Base-by-base conservation (phyloP, 2,888 invertebrate genomes). In the Atrina japonica region DNA sequence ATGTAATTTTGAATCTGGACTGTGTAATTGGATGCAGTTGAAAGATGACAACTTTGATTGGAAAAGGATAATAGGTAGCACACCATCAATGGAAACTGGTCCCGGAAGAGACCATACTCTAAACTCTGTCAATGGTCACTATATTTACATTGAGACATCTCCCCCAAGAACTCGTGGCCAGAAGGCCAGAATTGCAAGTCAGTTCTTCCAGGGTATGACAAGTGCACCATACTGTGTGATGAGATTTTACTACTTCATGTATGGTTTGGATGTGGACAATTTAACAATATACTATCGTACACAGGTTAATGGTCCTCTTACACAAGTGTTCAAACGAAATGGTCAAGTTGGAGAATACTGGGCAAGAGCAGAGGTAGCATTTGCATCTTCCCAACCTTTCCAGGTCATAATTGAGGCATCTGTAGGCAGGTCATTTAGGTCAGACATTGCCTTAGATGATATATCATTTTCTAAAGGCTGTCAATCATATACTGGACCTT, bases 401-500 rank as follows among this genome's bases (percentile, higher is more conserved):
- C 85, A 88, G 70, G 75, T 89, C 6, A 78, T 88, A 5, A 79
- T 89, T 59, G 88, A 88, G 56, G 87, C 79, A 45, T 77, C 73
- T 11, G 83, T 85, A 23, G 86, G 87, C 9, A 65, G 73, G n/a
- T 74, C 80, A 53, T 75, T 68, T 56, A 68, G 75, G 30, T 81
- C 84, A 49, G 84, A 86, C 53, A 87, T 88, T 60, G 88, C 86
- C n/a, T 79, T 89, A 60, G 89, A 89, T 78, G 89, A 89, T 75
- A 75, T 87, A 11, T 77, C 83, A 7, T 86, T 88, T 67, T 84
- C 86, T 3, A 80, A 81, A 18, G 75, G 69, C 6, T 89, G 89
- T 75, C 55, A 76, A 3, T 53, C 75, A 21, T 83, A 68, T 64
- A 70, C 67, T 21, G 84, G 83, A 18, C 21, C 65, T 11, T 63